Conservation (phyloP, 2,888 invertebrate species). For the Platycheirus rosarum region DNA sequence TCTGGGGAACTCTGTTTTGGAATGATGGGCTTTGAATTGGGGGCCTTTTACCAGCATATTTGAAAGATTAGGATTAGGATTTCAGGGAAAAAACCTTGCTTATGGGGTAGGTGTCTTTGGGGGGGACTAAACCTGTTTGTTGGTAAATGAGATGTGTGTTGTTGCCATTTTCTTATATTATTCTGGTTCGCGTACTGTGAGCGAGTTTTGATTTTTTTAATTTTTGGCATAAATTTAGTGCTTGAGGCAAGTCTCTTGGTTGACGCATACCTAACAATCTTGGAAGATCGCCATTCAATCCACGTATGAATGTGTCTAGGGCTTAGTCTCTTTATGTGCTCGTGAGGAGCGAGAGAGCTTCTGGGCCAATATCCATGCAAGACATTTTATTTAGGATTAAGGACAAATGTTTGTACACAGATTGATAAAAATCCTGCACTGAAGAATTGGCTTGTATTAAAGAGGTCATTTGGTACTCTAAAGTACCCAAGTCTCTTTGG, state of each 20-base stretch:
- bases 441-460: background rate
- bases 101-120: background rate
- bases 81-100: background rate
- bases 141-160: background rate
- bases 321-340: background rate
- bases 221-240: no score
- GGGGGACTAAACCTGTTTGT: background rate
- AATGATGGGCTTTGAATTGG: background rate
- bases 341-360: background rate
- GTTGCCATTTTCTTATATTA: background rate
- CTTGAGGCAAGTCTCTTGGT: no score
- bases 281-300: constrained; percentile 13
- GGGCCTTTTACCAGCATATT: constrained; percentile 40
- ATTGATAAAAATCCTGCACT: constrained; percentile 1
- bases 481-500: background rate
- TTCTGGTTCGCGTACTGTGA: background rate
- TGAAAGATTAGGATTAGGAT: constrained; percentile 22
- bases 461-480: constrained; percentile 1
- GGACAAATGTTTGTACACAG: background rate
- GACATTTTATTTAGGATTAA: background rate
- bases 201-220: constrained; percentile 5
- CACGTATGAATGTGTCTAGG: background rate
- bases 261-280: constrained; percentile 6
- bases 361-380: background rate
- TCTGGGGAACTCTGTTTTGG: constrained; percentile 20